Base-by-base conservation (phyloP, 2,113 vertebrate species). In the Himantopus leucocephalus region DNA sequence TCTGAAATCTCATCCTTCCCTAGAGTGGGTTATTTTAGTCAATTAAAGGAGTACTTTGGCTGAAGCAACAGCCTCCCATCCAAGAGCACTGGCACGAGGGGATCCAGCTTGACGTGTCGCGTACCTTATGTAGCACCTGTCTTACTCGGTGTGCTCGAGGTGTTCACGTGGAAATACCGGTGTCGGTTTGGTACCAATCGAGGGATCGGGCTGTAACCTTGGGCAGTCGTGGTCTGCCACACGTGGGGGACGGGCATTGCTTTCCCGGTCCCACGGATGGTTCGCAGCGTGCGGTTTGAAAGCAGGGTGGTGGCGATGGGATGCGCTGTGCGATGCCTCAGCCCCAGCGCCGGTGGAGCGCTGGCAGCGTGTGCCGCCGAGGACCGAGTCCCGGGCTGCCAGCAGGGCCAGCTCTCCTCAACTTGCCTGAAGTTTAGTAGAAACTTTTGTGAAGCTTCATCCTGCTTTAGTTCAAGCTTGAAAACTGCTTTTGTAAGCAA, bases 81-180 rank as follows among this genome's bases (percentile, higher is more conserved):
- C 3, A 41, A 71, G 37, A 26, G 34, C 11, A 0, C 19, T 9
- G 34, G 15, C 1, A 10, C 0, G 3, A 66, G 62, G 23, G 50
- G 23, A 24, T 58, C 23, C 72, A n/a, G 41, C 47, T 24, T 18
- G n/a, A 13, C 0, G 0, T 23, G 34, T n/a, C 1, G 0, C 15
- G 2, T 23, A 34, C 50, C 32, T 10, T 6, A 6, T 27, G 23
- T 41, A 35, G 1, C 1, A 3, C 32, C 48, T 11, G 20, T 60
- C 64, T 26, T 5, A 5, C 5, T 21, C 30, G 34, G 11, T 29
- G 45, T 7, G 18, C 59, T 39, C 2, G 3, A 4, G 35, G 6
- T 20, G 35, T 56, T 59, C 8, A 0, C 12, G 6, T 9, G 56
- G 70, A 32, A 52, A 16, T 23, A 7, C 0, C 21, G 0, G 24